phyloP scores from a whole-genome alignment of 2,888 invertebrate species.

The Dynastes hyllus region DNA sequence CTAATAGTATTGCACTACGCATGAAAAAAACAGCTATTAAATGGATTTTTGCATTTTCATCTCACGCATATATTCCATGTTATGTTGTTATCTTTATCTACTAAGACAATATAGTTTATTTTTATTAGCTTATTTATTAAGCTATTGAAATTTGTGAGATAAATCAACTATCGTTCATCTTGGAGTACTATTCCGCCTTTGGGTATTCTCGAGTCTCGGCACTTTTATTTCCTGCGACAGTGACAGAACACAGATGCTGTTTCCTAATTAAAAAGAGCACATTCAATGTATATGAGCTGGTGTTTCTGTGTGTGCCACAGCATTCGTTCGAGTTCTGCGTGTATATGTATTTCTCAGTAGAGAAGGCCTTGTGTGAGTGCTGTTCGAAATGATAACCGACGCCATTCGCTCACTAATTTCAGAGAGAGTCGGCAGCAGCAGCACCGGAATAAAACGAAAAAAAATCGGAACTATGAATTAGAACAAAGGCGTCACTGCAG shows the following conservation, averaged over 20 bases:
- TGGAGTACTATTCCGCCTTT: constrained; percentile 32
- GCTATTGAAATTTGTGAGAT: constrained; percentile 32
- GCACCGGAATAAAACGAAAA: constrained; percentile 57
- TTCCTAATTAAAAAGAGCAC: constrained; percentile 69
- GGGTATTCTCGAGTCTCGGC: constrained; percentile 35
- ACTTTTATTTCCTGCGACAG: constrained; percentile 60
- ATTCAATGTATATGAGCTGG: constrained; percentile 49
- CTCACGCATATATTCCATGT: not conserved
- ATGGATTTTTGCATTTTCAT: not conserved
- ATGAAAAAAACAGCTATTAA: not conserved
- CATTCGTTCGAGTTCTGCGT: not conserved
- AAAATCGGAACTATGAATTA: constrained; percentile 55
- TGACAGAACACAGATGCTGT: constrained; percentile 69
- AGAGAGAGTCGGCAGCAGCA: constrained; percentile 23
- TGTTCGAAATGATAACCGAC: constrained; percentile 57
- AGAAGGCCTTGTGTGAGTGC: constrained; percentile 36
- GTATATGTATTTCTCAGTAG: constrained; percentile 35
- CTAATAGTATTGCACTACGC: not conserved
- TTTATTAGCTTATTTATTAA: constrained; percentile 31
- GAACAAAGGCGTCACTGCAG: constrained; percentile 57
- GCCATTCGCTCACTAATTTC: constrained; percentile 61
- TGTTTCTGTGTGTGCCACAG: constrained; percentile 27
- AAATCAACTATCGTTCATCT: constrained; percentile 13
- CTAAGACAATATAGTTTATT: not conserved
- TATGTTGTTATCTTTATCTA: not conserved